Evolutionary conservation across 1,140 invertebrate genomes (phyloP).

Genomic region (Tribolium castaneum): DNA sequence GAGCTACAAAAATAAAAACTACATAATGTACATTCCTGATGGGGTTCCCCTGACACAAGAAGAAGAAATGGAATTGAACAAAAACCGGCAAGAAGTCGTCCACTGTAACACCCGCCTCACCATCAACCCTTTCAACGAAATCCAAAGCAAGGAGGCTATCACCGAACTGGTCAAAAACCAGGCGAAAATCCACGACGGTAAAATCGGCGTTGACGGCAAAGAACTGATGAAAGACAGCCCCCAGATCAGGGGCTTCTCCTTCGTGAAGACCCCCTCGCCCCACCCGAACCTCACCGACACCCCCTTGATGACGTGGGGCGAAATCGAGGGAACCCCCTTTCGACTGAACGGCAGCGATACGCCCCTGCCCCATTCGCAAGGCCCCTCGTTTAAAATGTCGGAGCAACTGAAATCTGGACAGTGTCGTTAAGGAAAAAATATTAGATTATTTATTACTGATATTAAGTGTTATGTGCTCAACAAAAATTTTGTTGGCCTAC

Average conservation of each 20-base stretch:
- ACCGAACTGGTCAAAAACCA: slow-evolving; percentile 77
- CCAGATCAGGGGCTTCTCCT: slow-evolving; percentile 80
- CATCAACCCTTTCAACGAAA: slow-evolving; percentile 82
- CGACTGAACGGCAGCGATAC: slow-evolving; percentile 85
- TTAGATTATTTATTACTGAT: no score
- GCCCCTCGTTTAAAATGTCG: slow-evolving; percentile 88
- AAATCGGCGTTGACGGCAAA: slow-evolving; percentile 93
- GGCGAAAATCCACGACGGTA: slow-evolving; percentile 73
- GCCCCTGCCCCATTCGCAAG: slow-evolving; percentile 71
- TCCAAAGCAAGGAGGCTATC: slow-evolving; percentile 79
- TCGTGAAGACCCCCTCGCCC: slow-evolving; percentile 90
- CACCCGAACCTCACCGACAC: slow-evolving; percentile 84
- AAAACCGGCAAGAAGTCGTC: slow-evolving; percentile 80
- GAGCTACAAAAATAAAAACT: slow-evolving; percentile 92
- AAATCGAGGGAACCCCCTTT: slow-evolving; percentile 98
- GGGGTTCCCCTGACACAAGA: slow-evolving; percentile 81
- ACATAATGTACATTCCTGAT: slow-evolving; percentile 96
- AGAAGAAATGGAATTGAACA: slow-evolving; percentile 78
- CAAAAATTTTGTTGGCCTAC: no score
- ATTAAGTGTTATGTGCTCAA: no score
- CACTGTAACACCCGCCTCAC: slow-evolving; percentile 87
- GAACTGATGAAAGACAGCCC: slow-evolving; percentile 72
- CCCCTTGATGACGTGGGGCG: slow-evolving; percentile 99
- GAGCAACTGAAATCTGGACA: no score
- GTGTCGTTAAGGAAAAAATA: no score